Evolutionary conservation across 2,797 vertebrate species (phyloP), one percentile per base, ranked within the genome.

Genomic region (Gephyroberyx darwinii): DNA sequence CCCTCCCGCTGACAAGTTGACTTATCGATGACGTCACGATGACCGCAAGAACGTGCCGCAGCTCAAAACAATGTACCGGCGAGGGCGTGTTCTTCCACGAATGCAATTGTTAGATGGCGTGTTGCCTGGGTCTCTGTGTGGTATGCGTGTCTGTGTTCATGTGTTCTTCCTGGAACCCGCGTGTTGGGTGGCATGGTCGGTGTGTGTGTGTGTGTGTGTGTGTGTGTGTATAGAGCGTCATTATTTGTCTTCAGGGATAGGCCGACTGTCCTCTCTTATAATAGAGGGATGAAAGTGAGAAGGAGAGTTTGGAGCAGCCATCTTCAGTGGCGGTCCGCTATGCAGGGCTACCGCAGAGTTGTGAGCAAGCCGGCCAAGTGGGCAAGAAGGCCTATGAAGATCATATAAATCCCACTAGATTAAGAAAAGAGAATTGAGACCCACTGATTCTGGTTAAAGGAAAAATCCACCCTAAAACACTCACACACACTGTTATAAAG

Each of bases 191-290:
- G 88, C 83, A 80, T 75, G 56, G 64, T 48, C 26, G 58, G 48
- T 41, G 68, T 69, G 43, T n/a, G 53, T 53, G 33, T 64, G 69
- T 48, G 67, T 45, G 62, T 43, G 61, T 45, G 58, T 26, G 26
- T 26, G 26, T 26, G 26, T 26, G 26, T 26, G 26, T 26, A 2
- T 26, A 26, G 77, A 76, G 72, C 74, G 83, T 86, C 83, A 77
- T 71, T 88, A 85, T 90, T 91, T 90, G 84, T 81, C 85, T 89
- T 90, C 63, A 65, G 79, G 85, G 84, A 78, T 74, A 64, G 80
- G 74, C 75, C 20, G 64, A 82, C 62, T 61, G 77, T 80, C 72
- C 55, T 30, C 72, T 84, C 62, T 75, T 53, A 65, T 70, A 81
- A 69, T 77, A 82, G 78, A 84, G 75, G 75, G 73, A 67, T 53